These are phyloP conservation scores for Dolomedes plantarius DNA, from an alignment of 2,888 invertebrate species.

Conservation along the genomic window DNA sequence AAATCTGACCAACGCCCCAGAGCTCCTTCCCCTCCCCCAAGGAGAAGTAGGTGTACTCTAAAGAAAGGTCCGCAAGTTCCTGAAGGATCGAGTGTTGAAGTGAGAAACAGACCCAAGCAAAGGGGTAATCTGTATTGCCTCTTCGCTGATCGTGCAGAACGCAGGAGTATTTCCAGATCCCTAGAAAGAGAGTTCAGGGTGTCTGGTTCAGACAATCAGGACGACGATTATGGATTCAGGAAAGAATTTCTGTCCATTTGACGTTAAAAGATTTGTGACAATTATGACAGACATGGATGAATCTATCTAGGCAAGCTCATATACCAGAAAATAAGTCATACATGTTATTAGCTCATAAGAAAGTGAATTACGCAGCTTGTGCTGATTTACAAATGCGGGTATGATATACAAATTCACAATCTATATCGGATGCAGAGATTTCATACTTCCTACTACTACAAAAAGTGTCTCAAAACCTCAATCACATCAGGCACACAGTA, in stretches of 20 bases:
- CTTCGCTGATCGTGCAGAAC: slow-evolving; percentile 74
- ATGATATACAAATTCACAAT: too few species aligned
- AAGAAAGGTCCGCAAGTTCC: neutral
- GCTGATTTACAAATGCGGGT: too few species aligned
- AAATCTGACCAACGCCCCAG: neutral
- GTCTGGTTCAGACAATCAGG: slow-evolving; percentile 42
- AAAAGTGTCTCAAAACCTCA: too few species aligned
- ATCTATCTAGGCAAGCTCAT: too few species aligned
- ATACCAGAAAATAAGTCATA: too few species aligned
- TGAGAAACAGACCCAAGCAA: slow-evolving; percentile 74
- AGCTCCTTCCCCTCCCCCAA: slow-evolving; percentile 26
- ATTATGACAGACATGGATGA: too few species aligned
- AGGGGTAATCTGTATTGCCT: slow-evolving; percentile 75
- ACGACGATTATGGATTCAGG: slow-evolving; percentile 71
- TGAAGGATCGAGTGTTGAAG: slow-evolving; percentile 25
- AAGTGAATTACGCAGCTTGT: too few species aligned
- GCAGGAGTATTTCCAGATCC: slow-evolving; percentile 75
- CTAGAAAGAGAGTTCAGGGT: slow-evolving; percentile 74
- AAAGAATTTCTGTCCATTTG: slow-evolving; percentile 57
- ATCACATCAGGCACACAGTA: too few species aligned
- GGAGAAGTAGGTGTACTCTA: slow-evolving; percentile 10
- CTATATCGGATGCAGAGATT: too few species aligned
- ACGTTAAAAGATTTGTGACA: too few species aligned
- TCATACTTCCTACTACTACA: too few species aligned
- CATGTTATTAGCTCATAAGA: too few species aligned